Conservation (phyloP, 2,888 invertebrate species). For the Exocentrus adspersus region DNA sequence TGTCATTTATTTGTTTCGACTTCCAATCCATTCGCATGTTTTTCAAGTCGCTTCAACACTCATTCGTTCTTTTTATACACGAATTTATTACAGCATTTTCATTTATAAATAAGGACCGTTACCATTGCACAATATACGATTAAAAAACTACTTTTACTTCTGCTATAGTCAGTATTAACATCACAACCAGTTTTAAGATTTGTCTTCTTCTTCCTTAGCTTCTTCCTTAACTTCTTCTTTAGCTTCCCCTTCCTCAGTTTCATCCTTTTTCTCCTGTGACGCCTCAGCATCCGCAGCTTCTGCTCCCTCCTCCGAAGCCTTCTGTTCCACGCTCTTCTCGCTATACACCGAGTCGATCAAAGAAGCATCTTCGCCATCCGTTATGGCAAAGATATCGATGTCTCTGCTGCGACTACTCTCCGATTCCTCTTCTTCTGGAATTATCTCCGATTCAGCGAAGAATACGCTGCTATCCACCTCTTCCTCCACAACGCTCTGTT, state of each 20-base stretch:
- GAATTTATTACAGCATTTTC: no score
- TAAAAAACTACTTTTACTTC: no score
- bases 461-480: no score
- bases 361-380: constrained; percentile 20
- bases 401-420: constrained; percentile 37
- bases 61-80: no score
- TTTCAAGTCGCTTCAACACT: no score
- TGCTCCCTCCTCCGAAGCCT: not conserved
- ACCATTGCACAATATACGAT: no score
- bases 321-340: not conserved
- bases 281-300: not conserved
- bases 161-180: no score
- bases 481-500: no score
- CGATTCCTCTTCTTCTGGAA: constrained; percentile 41
- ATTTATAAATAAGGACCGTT: no score
- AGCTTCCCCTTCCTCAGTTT: not conserved
- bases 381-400: constrained; percentile 36
- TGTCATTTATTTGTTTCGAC: no score
- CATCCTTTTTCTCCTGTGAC: not conserved
- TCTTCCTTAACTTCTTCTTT: not conserved
- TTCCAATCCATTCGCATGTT: no score
- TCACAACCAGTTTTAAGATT: constrained; percentile 40
- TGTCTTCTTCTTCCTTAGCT: constrained; percentile 14
- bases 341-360: not conserved
- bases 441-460: constrained; percentile 46